Percentiles rank a stretch among this genome's conserved stretches.
phyloP scores from a whole-genome alignment of 2,113 vertebrate species.

The Corythornis cristatus region DNA sequence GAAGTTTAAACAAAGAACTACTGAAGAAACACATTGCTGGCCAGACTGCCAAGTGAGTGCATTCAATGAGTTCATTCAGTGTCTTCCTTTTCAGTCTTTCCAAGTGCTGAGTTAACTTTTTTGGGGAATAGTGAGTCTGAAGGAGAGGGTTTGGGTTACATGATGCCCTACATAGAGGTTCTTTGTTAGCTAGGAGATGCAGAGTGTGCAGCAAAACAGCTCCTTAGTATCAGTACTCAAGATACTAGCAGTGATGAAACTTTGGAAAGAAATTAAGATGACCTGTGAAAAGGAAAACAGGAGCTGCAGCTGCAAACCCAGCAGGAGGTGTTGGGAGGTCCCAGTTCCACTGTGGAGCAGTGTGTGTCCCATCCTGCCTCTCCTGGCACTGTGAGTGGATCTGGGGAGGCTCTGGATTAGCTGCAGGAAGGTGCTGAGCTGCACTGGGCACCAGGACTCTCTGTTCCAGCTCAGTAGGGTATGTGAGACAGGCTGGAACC shows the following conservation, averaged over 20 bases:
- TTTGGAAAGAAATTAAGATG: not conserved
- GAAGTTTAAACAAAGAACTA: constrained; percentile 38
- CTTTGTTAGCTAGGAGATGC: not conserved
- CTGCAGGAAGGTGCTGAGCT: not conserved
- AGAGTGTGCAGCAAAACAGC: not conserved
- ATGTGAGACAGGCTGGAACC: not conserved
- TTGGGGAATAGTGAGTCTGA: not conserved
- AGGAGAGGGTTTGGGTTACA: not conserved
- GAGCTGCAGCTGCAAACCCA: not conserved
- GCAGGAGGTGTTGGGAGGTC: not conserved
- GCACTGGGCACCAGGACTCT: not conserved
- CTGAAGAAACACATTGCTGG: not conserved
- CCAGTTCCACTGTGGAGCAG: fast-evolving
- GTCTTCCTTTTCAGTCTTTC: constrained; percentile 37
- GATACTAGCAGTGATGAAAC: not conserved
- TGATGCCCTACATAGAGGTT: not conserved
- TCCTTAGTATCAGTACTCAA: not conserved
- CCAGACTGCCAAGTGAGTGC: constrained; percentile 2
- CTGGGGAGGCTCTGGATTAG: not conserved
- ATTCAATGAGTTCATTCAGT: constrained; percentile 16
- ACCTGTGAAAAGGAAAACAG: not conserved
- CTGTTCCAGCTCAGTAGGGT: not conserved
- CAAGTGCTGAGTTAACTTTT: constrained; percentile 21
- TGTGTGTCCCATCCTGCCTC: fast-evolving
- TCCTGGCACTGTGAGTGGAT: fast-evolving